phyloP scores from a whole-genome alignment of 2,797 vertebrate species.

The Pelochelys cantorii region DNA sequence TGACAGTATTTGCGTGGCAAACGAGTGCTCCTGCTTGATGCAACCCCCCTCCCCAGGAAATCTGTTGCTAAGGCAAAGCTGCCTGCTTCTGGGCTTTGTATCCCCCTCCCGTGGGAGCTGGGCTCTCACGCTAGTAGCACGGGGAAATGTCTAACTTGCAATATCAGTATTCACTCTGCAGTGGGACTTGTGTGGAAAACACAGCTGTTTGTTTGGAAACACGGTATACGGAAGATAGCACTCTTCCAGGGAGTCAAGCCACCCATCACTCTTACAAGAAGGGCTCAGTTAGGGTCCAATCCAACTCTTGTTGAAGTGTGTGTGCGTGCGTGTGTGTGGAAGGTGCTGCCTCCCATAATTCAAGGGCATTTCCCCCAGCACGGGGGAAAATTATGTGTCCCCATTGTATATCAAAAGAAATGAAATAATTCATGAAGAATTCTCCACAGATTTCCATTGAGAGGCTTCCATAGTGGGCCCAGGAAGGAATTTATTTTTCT shows the following conservation, averaged over 20 bases:
- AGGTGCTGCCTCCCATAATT: neutral
- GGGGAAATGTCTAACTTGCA: fast-evolving
- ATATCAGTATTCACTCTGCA: neutral
- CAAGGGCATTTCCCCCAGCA: neutral
- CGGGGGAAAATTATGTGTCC: neutral
- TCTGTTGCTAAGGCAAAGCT: neutral
- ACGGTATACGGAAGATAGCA: neutral
- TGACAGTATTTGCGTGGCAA: neutral
- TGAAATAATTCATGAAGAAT: neutral
- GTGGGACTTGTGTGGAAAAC: neutral
- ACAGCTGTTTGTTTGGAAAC: neutral
- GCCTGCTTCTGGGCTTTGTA: neutral
- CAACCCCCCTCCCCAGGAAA: neutral
- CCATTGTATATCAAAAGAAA: neutral
- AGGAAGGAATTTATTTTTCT: neutral
- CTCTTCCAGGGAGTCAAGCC: neutral
- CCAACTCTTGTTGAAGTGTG: neutral
- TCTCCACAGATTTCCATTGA: neutral
- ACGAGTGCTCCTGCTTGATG: fast-evolving
- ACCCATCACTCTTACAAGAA: neutral
- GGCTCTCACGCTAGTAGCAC: neutral
- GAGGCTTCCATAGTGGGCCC: neutral
- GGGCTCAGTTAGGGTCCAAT: neutral
- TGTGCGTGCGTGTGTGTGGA: neutral
- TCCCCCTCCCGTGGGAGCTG: neutral